phyloP scores from a whole-genome alignment of 2,888 invertebrate genomes.

The Caenorhabditis wallacei region DNA sequence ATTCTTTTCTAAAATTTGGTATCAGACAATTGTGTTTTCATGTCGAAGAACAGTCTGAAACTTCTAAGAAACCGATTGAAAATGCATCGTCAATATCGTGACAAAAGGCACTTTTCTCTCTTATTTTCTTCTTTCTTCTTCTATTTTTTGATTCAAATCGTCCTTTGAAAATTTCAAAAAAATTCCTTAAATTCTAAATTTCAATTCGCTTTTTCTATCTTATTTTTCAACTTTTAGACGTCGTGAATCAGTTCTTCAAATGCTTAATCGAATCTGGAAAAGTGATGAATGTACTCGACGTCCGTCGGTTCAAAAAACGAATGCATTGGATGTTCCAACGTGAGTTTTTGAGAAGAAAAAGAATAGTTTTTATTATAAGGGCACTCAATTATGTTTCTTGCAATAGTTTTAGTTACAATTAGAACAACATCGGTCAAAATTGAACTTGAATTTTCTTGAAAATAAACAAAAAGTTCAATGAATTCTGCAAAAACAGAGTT shows the following conservation, averaged over 20 bases:
- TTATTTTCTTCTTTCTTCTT: background rate
- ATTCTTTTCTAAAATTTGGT: too few relatives aligned
- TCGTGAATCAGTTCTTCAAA: constrained; percentile 72
- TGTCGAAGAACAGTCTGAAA: too few relatives aligned
- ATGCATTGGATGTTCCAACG: constrained; percentile 72
- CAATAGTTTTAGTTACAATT: too few relatives aligned
- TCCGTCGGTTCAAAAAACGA: constrained; percentile 68
- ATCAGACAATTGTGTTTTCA: too few relatives aligned
- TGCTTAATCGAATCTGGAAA: constrained; percentile 74
- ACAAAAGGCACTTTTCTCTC: background rate
- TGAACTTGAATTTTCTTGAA: too few relatives aligned
- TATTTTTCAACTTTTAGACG: constrained; percentile 44
- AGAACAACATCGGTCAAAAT: too few relatives aligned
- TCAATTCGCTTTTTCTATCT: background rate
- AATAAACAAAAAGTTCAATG: too few relatives aligned
- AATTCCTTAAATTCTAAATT: constrained; percentile 5
- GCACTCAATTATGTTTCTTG: background rate
- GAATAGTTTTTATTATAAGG: background rate
- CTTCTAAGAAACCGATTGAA: constrained; percentile 2
- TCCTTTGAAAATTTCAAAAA: background rate
- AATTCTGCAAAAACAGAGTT: background rate
- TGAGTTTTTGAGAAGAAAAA: constrained; percentile 58
- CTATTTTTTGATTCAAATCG: background rate
- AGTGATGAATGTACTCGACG: constrained; percentile 70
- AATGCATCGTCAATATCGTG: constrained; percentile 2